Base-by-base conservation (phyloP, 2,113 vertebrate genomes). In the Acanthochromis polyacanthus region DNA sequence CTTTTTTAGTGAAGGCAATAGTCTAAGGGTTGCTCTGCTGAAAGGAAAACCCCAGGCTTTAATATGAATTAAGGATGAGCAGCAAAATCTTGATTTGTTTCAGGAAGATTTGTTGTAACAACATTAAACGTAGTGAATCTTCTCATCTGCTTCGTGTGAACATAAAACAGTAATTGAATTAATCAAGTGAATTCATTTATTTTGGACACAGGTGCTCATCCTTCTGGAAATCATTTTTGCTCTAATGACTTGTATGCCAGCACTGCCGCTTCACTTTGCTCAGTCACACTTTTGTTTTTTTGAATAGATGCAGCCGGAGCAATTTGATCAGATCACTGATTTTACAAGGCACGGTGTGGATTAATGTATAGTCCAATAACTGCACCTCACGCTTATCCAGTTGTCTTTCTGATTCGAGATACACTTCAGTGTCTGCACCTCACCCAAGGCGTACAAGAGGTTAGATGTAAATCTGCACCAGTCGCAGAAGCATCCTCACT, bases 391-490 rank as follows among this genome's bases (percentile, higher is more conserved):
- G 30, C 62, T 83, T 64, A 73, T 78, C 58, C 81, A 80, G 45
- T 64, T 63, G 63, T 67, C 61, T 52, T 53, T 75, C 22, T 52
- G 59, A 81, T 83, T 67, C 4, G 9, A 67, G 77, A 66, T 70
- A 68, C 56, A 75, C 62, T 75, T 75, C 6, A 12, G 61, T 5
- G 5, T 66, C 53, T 60, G 48, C 40, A 5, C 70, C 53, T 80
- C 50, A 62, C 66, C 62, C 16, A 0, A 56, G 59, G 71, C 75
- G 68, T 36, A 38, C 51, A 25, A 30, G 72, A 69, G 59, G 66
- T 79, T 67, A 81, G 84, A 83, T 87, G 66, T 81, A 88, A 77
- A 87, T 83, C 74, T 75, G 74, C 38, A 28, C 77, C 77, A 80
- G 60, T 52, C 17, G 2, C 14, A 68, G 71, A 77, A 65, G 68